phyloP scores from a whole-genome alignment of 1,140 invertebrate species.

The Batillaria attramentaria region DNA sequence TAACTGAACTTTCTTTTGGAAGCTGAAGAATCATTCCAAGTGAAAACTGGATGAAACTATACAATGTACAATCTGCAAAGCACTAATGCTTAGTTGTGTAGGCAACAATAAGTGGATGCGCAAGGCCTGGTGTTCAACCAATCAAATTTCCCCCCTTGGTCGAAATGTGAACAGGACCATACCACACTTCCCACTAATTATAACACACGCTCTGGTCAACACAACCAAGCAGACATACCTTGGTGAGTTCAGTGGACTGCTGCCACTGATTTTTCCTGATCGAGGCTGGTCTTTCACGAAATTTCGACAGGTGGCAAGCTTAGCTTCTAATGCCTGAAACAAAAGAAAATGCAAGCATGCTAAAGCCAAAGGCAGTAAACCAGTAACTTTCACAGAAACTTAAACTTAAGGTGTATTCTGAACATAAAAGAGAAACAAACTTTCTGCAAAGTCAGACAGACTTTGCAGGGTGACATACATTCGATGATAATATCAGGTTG shows the following conservation, averaged over 20 bases:
- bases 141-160: background rate
- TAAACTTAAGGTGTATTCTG: background rate
- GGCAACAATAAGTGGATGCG: background rate
- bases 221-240: slow-evolving; percentile 52
- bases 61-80: background rate
- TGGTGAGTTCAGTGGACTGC: slow-evolving; percentile 63
- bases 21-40: background rate
- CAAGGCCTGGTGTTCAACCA: background rate
- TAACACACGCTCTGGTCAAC: too few species aligned
- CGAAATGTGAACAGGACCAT: too few species aligned
- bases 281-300: slow-evolving; percentile 70
- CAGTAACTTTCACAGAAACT: background rate
- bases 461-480: too few species aligned
- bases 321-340: slow-evolving; percentile 73
- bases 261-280: slow-evolving; percentile 50
- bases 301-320: slow-evolving; percentile 73
- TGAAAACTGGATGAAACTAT: background rate
- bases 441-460: too few species aligned
- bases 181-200: too few species aligned
- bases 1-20: background rate
- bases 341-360: slow-evolving; percentile 64
- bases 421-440: too few species aligned
- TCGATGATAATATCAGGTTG: too few species aligned
- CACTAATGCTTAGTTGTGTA: background rate
- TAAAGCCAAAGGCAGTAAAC: background rate